phyloP scores from a whole-genome alignment of 2,113 vertebrate genomes.

The Ptyas mucosa region DNA sequence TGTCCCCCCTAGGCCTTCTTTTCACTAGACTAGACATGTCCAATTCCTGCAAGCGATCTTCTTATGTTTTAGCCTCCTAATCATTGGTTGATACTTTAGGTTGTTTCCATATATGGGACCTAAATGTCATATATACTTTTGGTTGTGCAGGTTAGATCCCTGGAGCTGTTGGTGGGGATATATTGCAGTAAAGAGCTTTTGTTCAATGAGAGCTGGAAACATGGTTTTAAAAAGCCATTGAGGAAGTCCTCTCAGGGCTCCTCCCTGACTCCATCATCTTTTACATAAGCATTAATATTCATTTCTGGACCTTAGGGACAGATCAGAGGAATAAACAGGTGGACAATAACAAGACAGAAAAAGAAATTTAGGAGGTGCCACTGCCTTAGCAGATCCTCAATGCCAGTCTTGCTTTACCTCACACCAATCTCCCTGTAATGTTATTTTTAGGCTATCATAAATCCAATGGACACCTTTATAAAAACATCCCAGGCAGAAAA shows the following conservation, averaged over 20 bases:
- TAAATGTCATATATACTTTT: not conserved
- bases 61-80: not conserved
- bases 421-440: not conserved
- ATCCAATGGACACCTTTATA: not conserved
- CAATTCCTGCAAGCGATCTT: not conserved
- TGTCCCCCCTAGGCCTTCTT: not conserved
- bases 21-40: not conserved
- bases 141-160: not conserved
- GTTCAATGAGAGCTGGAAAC: not conserved
- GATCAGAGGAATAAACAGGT: not conserved
- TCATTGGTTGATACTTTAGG: not conserved
- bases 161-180: too few relatives aligned
- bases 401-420: not conserved
- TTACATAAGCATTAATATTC: not conserved
- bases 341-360: not conserved
- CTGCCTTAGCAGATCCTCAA: not conserved
- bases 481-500: not conserved
- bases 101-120: not conserved
- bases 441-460: not conserved
- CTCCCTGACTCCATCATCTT: not conserved
- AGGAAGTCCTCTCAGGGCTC: not conserved
- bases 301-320: not conserved
- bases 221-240: not conserved
- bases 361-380: not conserved
- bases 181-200: not conserved